These are phyloP conservation scores for Ophioninae sp. DNA, from an alignment of 2,888 invertebrate genomes.

Conservation along the genomic window DNA sequence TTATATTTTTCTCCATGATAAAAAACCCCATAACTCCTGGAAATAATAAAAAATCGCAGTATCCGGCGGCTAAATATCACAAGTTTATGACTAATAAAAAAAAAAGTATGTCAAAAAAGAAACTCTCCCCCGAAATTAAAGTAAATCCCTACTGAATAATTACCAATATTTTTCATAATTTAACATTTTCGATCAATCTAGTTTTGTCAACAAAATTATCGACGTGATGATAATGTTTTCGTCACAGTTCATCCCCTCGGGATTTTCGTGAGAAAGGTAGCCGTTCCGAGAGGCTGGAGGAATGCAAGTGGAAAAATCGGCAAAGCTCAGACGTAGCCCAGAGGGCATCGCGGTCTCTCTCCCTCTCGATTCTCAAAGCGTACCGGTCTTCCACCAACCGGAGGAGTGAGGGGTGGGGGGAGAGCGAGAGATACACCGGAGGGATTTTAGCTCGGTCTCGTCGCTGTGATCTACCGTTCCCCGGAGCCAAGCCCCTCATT, in stretches of 20 bases:
- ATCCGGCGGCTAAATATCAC: too few species aligned
- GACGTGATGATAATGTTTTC: not conserved
- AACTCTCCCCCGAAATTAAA: too few species aligned
- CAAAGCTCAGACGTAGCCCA: not conserved
- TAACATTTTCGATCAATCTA: too few species aligned
- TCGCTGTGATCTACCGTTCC: constrained; percentile 78
- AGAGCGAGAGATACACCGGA: not conserved
- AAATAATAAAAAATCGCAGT: too few species aligned
- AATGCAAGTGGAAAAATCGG: not conserved
- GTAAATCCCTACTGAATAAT: too few species aligned
- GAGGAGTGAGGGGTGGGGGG: too few species aligned
- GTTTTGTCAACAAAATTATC: too few species aligned
- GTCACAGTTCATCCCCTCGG: not conserved
- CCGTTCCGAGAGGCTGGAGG: not conserved
- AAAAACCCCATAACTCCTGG: too few species aligned
- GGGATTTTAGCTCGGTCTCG: not conserved
- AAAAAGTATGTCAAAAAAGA: too few species aligned
- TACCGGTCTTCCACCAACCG: constrained; percentile 16
- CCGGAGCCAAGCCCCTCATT: constrained; percentile 79
- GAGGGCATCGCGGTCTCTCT: not conserved
- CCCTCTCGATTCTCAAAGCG: constrained; percentile 7
- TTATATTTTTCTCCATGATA: too few species aligned
- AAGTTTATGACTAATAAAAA: too few species aligned
- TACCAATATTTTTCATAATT: too few species aligned
- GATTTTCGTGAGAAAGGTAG: not conserved